phyloP scores from a whole-genome alignment of 92 coral and sea anemone genomes.

The Porites divaricata region DNA sequence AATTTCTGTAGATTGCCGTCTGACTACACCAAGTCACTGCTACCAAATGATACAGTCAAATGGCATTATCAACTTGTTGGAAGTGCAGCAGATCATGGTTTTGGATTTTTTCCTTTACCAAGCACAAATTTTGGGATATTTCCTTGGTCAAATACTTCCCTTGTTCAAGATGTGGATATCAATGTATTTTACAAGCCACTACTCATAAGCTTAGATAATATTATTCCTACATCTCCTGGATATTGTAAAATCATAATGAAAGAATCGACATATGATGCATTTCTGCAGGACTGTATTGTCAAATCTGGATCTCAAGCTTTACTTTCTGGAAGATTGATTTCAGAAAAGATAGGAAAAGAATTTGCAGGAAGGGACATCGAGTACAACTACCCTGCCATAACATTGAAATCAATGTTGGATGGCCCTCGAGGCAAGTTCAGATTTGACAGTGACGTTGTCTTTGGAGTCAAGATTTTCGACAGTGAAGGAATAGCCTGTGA shows the following conservation, averaged over 20 bases:
- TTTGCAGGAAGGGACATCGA: constrained; percentile 6
- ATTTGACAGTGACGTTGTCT: constrained; percentile 32
- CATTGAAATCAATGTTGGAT: constrained; percentile 20
- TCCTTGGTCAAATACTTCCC: constrained; percentile 13
- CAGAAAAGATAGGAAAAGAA: constrained; percentile 13
- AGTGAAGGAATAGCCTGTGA: not conserved
- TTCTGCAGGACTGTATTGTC: constrained; percentile 31
- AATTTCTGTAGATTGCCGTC: constrained; percentile 13
- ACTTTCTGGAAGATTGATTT: constrained; percentile 28
- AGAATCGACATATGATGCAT: not conserved
- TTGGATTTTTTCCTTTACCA: constrained; percentile 35
- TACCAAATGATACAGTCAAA: constrained; percentile 14
- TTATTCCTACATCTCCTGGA: constrained; percentile 17
- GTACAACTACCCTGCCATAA: constrained; percentile 29
- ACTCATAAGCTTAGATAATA: not conserved
- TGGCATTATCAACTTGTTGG: constrained; percentile 37
- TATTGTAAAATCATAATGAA: constrained; percentile 8
- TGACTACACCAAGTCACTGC: constrained; percentile 4
- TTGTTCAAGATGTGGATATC: constrained; percentile 25
- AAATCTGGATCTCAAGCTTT: constrained; percentile 17
- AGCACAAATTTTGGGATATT: constrained; percentile 23
- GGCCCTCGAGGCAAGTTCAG: constrained; percentile 38
- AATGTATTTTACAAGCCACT: constrained; percentile 33
- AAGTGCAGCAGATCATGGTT: constrained; percentile 34
- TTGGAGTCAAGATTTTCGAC: constrained; percentile 19